These are phyloP conservation scores for Brachionus koreanus DNA, from an alignment of 1,140 invertebrate genomes.

Conservation along the genomic window DNA sequence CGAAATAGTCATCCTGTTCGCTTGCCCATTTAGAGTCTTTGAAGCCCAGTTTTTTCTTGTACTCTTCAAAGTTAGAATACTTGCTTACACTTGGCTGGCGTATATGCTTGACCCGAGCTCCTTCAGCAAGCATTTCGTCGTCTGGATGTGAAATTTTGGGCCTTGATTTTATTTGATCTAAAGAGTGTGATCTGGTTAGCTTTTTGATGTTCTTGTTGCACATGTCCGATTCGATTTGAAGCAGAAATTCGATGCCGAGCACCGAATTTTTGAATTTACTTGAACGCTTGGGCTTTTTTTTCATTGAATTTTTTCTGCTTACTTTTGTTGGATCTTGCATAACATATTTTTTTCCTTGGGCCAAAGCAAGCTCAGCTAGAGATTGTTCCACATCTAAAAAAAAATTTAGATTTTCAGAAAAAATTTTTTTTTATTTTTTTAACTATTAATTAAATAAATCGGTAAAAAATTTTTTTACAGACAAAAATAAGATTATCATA, in stretches of 20 bases:
- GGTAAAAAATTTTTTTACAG: too few relatives aligned
- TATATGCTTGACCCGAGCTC: neutral
- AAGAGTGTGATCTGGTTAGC: neutral
- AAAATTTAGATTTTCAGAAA: neutral
- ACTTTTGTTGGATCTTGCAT: neutral
- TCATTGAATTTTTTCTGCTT: neutral
- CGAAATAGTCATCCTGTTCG: slow-evolving; percentile 46
- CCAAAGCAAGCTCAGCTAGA: slow-evolving; percentile 7
- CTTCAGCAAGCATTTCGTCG: neutral
- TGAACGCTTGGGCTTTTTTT: neutral
- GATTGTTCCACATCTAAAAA: neutral
- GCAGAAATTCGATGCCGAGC: neutral
- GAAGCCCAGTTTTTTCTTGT: neutral
- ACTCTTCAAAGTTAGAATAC: neutral
- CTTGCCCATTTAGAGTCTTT: neutral
- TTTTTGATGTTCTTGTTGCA: neutral
- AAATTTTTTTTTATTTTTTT: neutral
- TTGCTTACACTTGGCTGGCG: neutral
- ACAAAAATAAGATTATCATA: too few relatives aligned
- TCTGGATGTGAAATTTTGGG: slow-evolving; percentile 1
- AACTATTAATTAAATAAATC: too few relatives aligned
- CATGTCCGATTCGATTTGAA: slow-evolving; percentile 6
- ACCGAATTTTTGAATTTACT: neutral
- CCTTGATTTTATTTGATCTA: neutral
- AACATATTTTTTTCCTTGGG: slow-evolving; percentile 17